These are phyloP conservation scores for Seriola aureovittata DNA, from an alignment of 2,113 vertebrate genomes.

Conservation along the genomic window DNA sequence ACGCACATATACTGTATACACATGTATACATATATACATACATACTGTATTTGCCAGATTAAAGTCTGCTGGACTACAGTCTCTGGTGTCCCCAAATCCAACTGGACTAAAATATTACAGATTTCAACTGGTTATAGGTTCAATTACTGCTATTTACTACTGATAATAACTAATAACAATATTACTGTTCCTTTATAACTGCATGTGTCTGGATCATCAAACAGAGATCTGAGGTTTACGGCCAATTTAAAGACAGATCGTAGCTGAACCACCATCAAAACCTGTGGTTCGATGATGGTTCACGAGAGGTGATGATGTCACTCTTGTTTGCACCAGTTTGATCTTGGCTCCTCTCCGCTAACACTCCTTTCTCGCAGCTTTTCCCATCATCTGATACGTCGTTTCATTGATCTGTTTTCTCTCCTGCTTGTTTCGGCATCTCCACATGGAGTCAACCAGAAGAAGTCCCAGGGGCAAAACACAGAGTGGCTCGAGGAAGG, in stretches of 20 bases:
- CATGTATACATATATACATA: no score
- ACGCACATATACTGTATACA: no score
- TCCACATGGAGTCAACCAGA: slow-evolving; percentile 59
- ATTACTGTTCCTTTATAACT: neutral
- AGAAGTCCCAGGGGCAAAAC: slow-evolving; percentile 50
- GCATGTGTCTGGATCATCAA: neutral
- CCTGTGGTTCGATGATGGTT: slow-evolving; percentile 2
- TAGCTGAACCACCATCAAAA: neutral
- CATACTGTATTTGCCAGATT: no score
- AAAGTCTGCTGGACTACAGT: no score
- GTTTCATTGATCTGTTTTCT: slow-evolving; percentile 77
- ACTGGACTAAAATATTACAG: no score
- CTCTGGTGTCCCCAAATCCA: no score
- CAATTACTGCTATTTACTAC: no score
- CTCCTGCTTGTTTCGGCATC: slow-evolving; percentile 62
- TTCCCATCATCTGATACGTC: slow-evolving; percentile 71
- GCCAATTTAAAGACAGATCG: slow-evolving; percentile 32
- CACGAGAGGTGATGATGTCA: slow-evolving; percentile 47
- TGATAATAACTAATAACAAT: no score
- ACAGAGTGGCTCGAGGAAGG: slow-evolving; percentile 20
- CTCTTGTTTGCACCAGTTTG: slow-evolving; percentile 56
- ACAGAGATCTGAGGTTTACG: slow-evolving; percentile 13
- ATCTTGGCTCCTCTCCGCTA: slow-evolving; percentile 49
- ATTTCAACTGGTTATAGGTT: neutral
- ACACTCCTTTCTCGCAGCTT: slow-evolving; percentile 52